A percentile compares a stretch with the other conserved stretches of the same genome.
phyloP scores from a whole-genome alignment of 2,888 invertebrate species.

The Lepidochitona cinerea region DNA sequence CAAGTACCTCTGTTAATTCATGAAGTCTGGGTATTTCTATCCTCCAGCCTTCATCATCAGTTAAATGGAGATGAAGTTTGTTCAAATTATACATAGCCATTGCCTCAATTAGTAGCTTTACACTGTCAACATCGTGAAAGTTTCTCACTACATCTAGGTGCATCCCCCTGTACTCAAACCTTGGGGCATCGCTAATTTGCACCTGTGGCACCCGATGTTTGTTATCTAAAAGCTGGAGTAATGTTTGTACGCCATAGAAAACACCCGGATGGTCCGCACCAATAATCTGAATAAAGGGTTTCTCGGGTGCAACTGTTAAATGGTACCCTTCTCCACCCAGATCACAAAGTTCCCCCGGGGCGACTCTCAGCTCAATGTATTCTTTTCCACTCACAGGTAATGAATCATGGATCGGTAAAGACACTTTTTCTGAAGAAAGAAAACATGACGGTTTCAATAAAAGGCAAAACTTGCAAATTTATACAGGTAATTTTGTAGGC shows the following conservation, averaged over 20 bases:
- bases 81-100: slow-evolving; percentile 69
- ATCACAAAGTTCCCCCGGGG: too few species aligned
- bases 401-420: too few species aligned
- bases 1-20: slow-evolving; percentile 63
- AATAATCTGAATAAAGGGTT: not conserved
- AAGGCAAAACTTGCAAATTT: not conserved
- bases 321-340: too few species aligned
- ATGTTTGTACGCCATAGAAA: slow-evolving; percentile 56
- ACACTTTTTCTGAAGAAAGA: too few species aligned
- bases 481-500: too few species aligned
- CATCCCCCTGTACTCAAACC: slow-evolving; percentile 61
- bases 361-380: too few species aligned
- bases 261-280: slow-evolving; percentile 30
- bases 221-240: slow-evolving; percentile 37
- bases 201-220: slow-evolving; percentile 33
- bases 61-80: slow-evolving; percentile 64
- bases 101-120: slow-evolving; percentile 52
- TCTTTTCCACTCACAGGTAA: too few species aligned
- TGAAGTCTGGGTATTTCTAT: slow-evolving; percentile 64
- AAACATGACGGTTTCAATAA: not conserved
- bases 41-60: slow-evolving; percentile 69
- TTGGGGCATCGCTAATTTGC: slow-evolving; percentile 48
- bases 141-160: slow-evolving; percentile 62
- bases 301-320: not conserved
- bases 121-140: slow-evolving; percentile 50